phyloP scores from a whole-genome alignment of 1,140 invertebrate species.

The Neomicropteryx cornuta region DNA sequence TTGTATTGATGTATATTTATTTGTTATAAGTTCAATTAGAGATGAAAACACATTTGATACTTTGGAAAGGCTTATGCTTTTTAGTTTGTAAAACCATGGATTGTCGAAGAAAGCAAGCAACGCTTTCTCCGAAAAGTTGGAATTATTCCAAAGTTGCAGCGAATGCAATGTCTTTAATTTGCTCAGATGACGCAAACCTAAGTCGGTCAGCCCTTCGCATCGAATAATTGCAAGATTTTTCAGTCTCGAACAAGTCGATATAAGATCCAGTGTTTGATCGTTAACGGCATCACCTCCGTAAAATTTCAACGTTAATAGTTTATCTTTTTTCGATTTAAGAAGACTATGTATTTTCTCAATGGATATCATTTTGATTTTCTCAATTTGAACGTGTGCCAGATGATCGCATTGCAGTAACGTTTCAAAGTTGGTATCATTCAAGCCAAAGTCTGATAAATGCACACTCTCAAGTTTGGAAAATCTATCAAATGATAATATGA shows the following conservation, averaged over 20 bases:
- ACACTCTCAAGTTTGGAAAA: conserved; percentile 27
- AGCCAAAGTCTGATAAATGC: conserved; percentile 32
- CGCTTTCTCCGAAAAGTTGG: conserved; percentile 24
- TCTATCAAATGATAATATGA: conserved; percentile 23
- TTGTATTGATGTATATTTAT: conserved; percentile 30
- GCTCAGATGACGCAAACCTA: conserved; percentile 22
- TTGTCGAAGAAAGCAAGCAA: conserved; percentile 23
- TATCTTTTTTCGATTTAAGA: conserved; percentile 22
- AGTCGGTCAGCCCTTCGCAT: conserved; percentile 32
- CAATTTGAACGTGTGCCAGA: conserved; percentile 29
- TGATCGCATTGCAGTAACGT: conserved; percentile 24
- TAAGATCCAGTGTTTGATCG: conserved; percentile 23
- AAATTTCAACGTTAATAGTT: conserved; percentile 25
- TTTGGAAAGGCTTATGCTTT: conserved; percentile 31
- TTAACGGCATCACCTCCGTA: conserved; percentile 29
- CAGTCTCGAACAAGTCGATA: conserved; percentile 25
- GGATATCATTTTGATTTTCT: conserved; percentile 28
- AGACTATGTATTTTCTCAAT: conserved; percentile 26
- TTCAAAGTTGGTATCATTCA: conserved; percentile 25
- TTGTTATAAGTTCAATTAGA: conserved; percentile 29
- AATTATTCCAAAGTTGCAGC: conserved; percentile 36
- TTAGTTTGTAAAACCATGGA: conserved; percentile 20
- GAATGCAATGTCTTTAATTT: conserved; percentile 23
- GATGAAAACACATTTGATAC: conserved; percentile 28
- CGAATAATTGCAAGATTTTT: conserved; percentile 30